Evolutionary conservation across 2,113 vertebrate genomes (phyloP), one percentile per base, ranked within the genome.

Genomic region (Zosterops japonicus): DNA sequence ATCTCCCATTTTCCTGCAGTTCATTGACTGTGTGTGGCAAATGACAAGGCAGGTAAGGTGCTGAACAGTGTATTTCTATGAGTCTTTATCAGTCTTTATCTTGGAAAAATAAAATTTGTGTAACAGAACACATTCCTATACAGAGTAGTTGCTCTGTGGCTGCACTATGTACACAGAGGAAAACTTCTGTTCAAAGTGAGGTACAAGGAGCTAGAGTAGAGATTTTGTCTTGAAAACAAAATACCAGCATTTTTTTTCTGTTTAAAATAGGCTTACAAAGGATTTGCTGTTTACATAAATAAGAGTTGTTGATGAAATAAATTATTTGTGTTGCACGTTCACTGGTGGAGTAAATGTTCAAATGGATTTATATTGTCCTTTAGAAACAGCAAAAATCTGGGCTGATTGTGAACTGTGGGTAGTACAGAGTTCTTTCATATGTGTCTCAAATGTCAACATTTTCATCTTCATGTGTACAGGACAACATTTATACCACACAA

Each of bases 1-100:
- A 41, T 99, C 99, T 1, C 99, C 99, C 19, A 99, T 99, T 90
- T 99, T 99, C 72, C 98, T 99, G 83, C 99, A 99, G 98, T 99
- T 99, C 96, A 98, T 99, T 9, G 99, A 99, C 94, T 99, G 99
- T 82, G 99, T 99, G 52, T 99, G 99, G 99, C 99, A 99, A 96
- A 99, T 99, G 98, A 99, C 98, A 83, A 99, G 98, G 94, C 99
- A 99, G 99, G 99, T 99, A 92, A 97, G 96, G 36, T 64, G 35
- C 61, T 90, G 77, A n/a, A 9, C 28, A 86, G 25, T 91, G 1
- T 35, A 19, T 90, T 96, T 86, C 25, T 28, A 0, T 50, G 59
- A 78, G 36, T 15, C 46, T 46, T 46, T 47, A 15, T 82, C 27
- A 50, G 13, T 52, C 49, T 78, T 71, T 75, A 6, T 64, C 36